Conservation (phyloP, 2,888 invertebrate genomes). For the Andrena dorsata region DNA sequence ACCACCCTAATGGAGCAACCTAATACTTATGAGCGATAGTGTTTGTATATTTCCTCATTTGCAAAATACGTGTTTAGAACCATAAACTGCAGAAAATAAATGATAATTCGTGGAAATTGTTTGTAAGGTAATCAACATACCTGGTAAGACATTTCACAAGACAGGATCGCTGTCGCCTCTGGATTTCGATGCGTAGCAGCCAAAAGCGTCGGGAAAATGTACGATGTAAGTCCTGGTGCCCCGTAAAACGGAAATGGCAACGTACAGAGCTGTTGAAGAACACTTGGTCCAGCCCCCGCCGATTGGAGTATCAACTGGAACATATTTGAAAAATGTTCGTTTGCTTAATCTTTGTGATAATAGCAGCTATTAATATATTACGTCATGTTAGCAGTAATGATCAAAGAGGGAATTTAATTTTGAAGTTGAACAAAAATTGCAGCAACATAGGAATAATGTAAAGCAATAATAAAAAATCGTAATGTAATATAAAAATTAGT, state of each 20-base stretch:
- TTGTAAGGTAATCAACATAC: conserved; percentile 81
- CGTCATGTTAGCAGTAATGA: too few species aligned
- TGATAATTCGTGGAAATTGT: not conserved
- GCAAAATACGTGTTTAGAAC: too few species aligned
- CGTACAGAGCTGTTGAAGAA: conserved; percentile 93
- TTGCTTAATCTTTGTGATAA: not conserved
- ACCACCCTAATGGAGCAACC: too few species aligned
- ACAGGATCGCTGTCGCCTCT: conserved; percentile 91
- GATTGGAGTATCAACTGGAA: conserved; percentile 90
- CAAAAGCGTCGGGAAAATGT: conserved; percentile 92
- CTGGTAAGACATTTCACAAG: conserved; percentile 89
- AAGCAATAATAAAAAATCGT: too few species aligned
- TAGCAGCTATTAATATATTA: not conserved
- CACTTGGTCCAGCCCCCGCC: conserved; percentile 90
- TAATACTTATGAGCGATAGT: too few species aligned
- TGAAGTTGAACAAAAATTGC: too few species aligned
- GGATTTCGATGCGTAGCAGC: conserved; percentile 89
- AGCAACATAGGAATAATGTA: too few species aligned
- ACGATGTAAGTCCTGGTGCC: conserved; percentile 89
- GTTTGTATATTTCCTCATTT: too few species aligned
- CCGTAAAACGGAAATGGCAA: conserved; percentile 95
- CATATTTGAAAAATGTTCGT: conserved; percentile 8
- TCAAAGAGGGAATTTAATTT: too few species aligned
- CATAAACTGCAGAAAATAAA: too few species aligned
- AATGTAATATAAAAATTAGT: too few species aligned